Evolutionary conservation across 2,797 vertebrate species (phyloP), one percentile per base, ranked within the genome.

Genomic region (Rhinogobio ventralis): DNA sequence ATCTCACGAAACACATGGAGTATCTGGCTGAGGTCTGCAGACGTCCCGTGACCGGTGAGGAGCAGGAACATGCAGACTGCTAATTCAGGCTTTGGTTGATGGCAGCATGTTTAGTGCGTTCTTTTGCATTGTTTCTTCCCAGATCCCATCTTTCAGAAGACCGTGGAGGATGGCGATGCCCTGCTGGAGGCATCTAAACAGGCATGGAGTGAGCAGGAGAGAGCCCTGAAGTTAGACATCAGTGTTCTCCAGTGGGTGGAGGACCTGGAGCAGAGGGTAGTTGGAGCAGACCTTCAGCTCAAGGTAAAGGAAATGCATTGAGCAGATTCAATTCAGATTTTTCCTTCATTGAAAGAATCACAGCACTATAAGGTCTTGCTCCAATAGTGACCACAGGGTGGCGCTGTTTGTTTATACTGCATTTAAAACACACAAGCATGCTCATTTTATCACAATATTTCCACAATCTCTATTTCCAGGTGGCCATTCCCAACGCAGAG

Each of bases 1-100:
- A 98, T 92, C 94, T 99, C 85, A 94, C 93, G 91, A 99, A 99
- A 93, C 97, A 99, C 94, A 95, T 96, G 95, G 97, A 97, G 89
- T 96, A 95, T 90, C 93, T 99, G 84, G 92, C 94, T 2, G 97
- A 98, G 90, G 93, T 97, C 88, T 99, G 97, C 92, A 93, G 93
- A 9, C 94, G 96, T 23, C 23, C 92, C 23, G 86, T 94, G 72
- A 87, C 87, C 0, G 97, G 98, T 99, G 90, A 95, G 95, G 75
- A 0, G 64, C 66, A 30, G 74, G 15, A 15, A 4, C 42, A 33
- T 19, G 46, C 13, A 0, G 14, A 71, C 28, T 9, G 2, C 51
- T 3, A 42, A 15, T 1, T 60, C 17, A 20, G 23, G 36, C 33
- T 39, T 62, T 25, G 7, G 7, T 67, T 51, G 8, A 19, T 39